phyloP scores from a whole-genome alignment of 2,797 vertebrate genomes.

The Scolopax bukidnonensis region DNA sequence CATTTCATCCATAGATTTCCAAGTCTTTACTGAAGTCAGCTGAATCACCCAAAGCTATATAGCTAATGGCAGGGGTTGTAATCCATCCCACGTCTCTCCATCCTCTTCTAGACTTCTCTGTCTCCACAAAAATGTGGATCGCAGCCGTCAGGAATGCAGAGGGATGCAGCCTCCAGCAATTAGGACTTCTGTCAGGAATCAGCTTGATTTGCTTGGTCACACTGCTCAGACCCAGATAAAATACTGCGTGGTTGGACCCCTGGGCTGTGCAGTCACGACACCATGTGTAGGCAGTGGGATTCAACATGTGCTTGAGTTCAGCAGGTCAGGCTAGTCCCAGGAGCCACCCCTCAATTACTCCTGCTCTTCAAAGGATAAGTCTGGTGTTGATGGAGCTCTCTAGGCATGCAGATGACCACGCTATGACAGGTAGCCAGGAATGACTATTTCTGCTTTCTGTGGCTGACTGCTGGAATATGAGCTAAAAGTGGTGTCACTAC shows the following conservation, averaged over 20 bases:
- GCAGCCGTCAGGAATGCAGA: not conserved
- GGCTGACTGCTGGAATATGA: not conserved
- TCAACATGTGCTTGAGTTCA: not conserved
- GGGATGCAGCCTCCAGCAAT: not conserved
- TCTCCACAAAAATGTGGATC: constrained; percentile 18
- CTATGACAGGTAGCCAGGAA: not conserved
- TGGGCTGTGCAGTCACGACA: not conserved
- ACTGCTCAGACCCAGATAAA: not conserved
- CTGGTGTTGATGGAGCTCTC: not conserved
- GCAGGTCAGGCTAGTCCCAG: not conserved
- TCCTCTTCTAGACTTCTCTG: not conserved
- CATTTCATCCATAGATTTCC: not conserved
- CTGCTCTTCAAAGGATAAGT: not conserved
- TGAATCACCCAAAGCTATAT: not conserved
- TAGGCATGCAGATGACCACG: not conserved
- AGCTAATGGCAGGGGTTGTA: not conserved
- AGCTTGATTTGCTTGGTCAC: not conserved
- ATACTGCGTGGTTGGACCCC: not conserved
- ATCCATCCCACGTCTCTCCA: not conserved
- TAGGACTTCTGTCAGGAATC: not conserved
- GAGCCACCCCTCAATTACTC: not conserved
- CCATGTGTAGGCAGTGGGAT: accelerated
- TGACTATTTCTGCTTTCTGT: not conserved
- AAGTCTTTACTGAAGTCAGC: constrained; percentile 25
- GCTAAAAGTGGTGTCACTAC: not conserved